Percentiles rank a stretch among this genome's conserved stretches.
Conservation (phyloP, 2,888 invertebrate species). For the Teleogryllus oceanicus region DNA sequence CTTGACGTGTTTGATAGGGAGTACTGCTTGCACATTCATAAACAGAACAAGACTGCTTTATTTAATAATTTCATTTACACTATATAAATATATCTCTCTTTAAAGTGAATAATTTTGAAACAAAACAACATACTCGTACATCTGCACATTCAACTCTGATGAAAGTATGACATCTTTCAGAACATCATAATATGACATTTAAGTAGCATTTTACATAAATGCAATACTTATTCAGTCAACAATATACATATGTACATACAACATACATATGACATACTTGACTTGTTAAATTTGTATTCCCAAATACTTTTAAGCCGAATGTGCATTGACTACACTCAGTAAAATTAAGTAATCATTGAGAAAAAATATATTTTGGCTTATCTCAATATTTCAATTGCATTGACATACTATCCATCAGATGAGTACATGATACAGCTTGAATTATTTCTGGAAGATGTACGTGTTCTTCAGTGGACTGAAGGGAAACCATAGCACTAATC, state of each 20-base stretch:
- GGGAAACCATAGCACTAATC: too few relatives aligned
- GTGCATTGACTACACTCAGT: neutral
- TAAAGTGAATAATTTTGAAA: neutral
- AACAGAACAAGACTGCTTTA: neutral
- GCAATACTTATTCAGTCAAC: too few relatives aligned
- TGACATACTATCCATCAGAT: constrained; percentile 6
- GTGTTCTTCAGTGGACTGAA: too few relatives aligned
- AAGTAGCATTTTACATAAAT: too few relatives aligned
- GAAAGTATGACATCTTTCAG: too few relatives aligned
- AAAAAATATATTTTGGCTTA: neutral
- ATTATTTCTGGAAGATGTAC: too few relatives aligned
- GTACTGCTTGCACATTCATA: neutral
- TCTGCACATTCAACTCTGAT: neutral
- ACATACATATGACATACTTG: too few relatives aligned
- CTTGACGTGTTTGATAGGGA: neutral
- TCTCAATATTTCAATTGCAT: neutral
- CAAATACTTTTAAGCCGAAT: too few relatives aligned
- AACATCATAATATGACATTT: too few relatives aligned
- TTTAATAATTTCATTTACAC: constrained; percentile 2
- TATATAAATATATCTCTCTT: constrained; percentile 18
- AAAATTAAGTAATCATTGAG: neutral
- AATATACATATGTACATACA: too few relatives aligned
- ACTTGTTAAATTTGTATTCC: too few relatives aligned
- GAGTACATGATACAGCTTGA: too few relatives aligned
- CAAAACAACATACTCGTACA: neutral